A percentile compares a stretch with the other conserved stretches of the same genome.
Evolutionary conservation across 1,140 invertebrate species (phyloP).

Genomic region (Proctacanthus coquilletti): DNA sequence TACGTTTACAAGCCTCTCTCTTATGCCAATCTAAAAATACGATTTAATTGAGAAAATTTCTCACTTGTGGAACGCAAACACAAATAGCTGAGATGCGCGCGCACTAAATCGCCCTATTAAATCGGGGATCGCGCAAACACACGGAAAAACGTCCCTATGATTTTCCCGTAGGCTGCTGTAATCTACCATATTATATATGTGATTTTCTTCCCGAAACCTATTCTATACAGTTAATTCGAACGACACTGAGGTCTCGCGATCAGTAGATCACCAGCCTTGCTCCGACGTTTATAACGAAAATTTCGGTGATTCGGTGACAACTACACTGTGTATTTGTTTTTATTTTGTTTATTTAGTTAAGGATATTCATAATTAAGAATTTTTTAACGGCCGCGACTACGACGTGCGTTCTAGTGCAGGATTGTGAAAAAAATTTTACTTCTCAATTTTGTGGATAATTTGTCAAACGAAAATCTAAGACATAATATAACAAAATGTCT

Average conservation of each 20-base stretch:
- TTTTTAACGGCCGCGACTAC: too few relatives aligned
- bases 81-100: too few relatives aligned
- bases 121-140: constrained; percentile 6
- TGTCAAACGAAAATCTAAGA: constrained; percentile 10
- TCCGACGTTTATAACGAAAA: constrained; percentile 32
- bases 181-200: too few relatives aligned
- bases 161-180: constrained; percentile 5
- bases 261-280: constrained; percentile 33
- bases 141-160: constrained; percentile 10
- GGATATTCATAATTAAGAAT: background rate
- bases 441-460: constrained; percentile 1
- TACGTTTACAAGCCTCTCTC: too few relatives aligned
- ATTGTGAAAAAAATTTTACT: background rate
- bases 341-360: background rate
- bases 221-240: constrained; percentile 28
- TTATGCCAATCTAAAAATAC: too few relatives aligned
- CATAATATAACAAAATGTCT: constrained; percentile 22
- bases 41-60: too few relatives aligned
- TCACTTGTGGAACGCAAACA: too few relatives aligned
- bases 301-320: constrained; percentile 31
- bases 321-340: constrained; percentile 13
- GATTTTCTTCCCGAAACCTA: background rate
- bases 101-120: constrained; percentile 7
- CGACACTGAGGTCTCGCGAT: constrained; percentile 32
- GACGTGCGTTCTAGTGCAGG: too few relatives aligned